Evolutionary conservation across 2,888 invertebrate genomes (phyloP).

Genomic region (Sepiola atlantica): DNA sequence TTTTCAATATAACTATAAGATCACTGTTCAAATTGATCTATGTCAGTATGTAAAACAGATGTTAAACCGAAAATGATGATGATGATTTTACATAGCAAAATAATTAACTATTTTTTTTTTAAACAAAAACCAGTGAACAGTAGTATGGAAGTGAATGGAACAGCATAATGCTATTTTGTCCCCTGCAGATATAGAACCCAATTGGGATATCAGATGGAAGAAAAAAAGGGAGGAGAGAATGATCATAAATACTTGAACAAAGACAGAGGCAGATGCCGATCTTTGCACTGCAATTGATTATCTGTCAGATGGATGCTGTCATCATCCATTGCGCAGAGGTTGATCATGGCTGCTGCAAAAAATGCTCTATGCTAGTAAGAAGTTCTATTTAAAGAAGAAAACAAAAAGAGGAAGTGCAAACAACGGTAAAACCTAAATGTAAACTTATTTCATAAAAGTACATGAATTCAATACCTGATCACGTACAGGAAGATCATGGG

Average conservation of each 20-base stretch:
- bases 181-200: background rate
- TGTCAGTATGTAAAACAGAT: too few species aligned
- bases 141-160: background rate
- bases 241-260: background rate
- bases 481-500: background rate
- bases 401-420: background rate
- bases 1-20: background rate
- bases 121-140: background rate
- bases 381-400: background rate
- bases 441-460: background rate
- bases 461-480: background rate
- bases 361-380: background rate
- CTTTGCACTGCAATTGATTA: background rate
- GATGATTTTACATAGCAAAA: too few species aligned
- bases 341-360: background rate
- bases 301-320: constrained; percentile 10
- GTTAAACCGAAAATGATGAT: too few species aligned
- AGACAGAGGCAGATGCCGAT: background rate
- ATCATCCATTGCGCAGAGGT: background rate
- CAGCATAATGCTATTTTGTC: background rate
- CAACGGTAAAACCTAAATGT: background rate
- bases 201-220: background rate
- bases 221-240: background rate
- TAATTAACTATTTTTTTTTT: too few species aligned
- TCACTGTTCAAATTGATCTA: background rate